Base-by-base conservation (phyloP, 2,888 invertebrate species). In the Andrena chrysosceles region DNA sequence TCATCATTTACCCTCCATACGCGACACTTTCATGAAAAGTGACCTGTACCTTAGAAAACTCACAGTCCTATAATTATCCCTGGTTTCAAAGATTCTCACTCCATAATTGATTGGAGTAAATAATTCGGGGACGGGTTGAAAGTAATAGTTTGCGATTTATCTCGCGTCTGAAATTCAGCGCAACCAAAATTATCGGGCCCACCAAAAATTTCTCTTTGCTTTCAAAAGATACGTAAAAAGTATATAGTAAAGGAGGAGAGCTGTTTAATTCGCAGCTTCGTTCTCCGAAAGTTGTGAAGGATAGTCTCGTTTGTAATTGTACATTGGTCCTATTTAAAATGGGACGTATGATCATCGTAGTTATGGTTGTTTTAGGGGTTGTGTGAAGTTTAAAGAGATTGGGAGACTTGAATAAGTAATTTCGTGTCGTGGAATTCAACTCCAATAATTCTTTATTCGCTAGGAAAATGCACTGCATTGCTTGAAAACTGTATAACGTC, bases 261-360 rank as follows among this genome's bases (percentile, higher is more conserved):
- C 35, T 69, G 60, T 26, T 33, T 48, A 20, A 71, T 35, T 20
- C 2, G 26, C n/a, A 16, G 33, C 33, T 0, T 13, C 1, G n/a
- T 35, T 59, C 26, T 10, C 54, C n/a, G 16, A 60, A 64, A 16
- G 2, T 33, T 66, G 23, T 66, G 31, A 69, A 68, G 16, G 80
- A 69, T 81, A 80, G 80, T 73, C 69, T 69, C 73, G 64, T 79
- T 79, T 73, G 10, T 69, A 13, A 67, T 52, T 79, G 33, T 13
- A 54, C 26, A 42, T 31, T 23, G 54, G 48, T 74, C 80, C 66
- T 66, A 33, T 81, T 80, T 7, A 66, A 74, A 80, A 81, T 74
- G 66, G 70, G 81, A 54, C 33, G 8, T 23, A 29, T n/a, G 66
- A 20, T 62, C 29, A 16, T 54, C 42, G 60, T 79, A 54, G 23